Evolutionary conservation across 2,888 invertebrate genomes (phyloP).

Genomic region (Drosophila silvestris): DNA sequence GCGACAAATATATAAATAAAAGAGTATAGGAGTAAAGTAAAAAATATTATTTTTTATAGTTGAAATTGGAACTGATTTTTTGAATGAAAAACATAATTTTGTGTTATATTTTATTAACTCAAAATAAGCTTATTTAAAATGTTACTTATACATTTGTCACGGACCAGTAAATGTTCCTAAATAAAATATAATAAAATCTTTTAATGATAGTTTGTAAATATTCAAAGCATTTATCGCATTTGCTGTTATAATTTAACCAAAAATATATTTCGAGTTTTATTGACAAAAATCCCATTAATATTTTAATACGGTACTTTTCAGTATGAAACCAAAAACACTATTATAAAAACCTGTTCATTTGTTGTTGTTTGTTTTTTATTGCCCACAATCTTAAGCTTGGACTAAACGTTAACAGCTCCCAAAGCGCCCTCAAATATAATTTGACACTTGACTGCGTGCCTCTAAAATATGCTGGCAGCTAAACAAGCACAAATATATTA

Average conservation of each 20-base stretch:
- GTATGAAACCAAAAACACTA: background rate
- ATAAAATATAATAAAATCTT: background rate
- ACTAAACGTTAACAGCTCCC: constrained; percentile 73
- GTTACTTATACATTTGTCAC: background rate
- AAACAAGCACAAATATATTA: constrained; percentile 27
- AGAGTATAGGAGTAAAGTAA: no score
- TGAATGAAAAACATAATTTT: background rate
- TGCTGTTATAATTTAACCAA: background rate
- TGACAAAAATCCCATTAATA: background rate
- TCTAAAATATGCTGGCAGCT: constrained; percentile 32
- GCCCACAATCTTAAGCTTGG: constrained; percentile 34
- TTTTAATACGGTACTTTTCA: background rate
- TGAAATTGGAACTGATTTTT: background rate
- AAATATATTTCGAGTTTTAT: constrained; percentile 5
- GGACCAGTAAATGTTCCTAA: background rate
- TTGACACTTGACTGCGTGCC: constrained; percentile 75
- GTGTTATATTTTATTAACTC: background rate
- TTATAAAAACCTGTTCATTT: constrained; percentile 1
- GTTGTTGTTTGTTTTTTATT: constrained; percentile 18
- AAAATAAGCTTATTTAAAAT: background rate
- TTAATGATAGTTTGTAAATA: background rate
- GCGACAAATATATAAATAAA: background rate
- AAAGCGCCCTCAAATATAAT: constrained; percentile 73
- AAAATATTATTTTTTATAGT: accelerated
- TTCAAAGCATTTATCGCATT: background rate